A percentile compares a stretch with the other conserved stretches of the same genome.
These are phyloP conservation scores for Drosophila emarginata DNA, from an alignment of 2,888 invertebrate genomes.

Conservation along the genomic window DNA sequence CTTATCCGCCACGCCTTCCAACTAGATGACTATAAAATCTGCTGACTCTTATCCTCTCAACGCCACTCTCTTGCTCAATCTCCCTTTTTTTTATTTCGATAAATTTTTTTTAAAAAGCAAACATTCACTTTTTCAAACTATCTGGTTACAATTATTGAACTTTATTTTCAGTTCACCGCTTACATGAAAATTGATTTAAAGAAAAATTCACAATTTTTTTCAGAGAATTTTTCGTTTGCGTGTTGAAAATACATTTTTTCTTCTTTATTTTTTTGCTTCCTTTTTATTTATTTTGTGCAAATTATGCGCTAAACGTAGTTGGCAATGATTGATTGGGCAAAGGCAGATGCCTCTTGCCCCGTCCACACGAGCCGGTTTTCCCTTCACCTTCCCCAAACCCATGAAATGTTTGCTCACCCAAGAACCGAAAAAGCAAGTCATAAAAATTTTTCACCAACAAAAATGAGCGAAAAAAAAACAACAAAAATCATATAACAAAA, in stretches of 20 bases:
- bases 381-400: neutral
- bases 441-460: constrained; percentile 69
- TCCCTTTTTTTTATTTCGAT: neutral
- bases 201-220: neutral
- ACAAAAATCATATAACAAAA: constrained; percentile 32
- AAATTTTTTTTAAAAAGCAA: too few species aligned
- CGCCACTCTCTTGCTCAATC: too few species aligned
- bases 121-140: neutral
- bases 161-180: neutral
- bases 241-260: constrained; percentile 10
- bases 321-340: constrained; percentile 69
- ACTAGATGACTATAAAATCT: neutral
- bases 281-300: constrained; percentile 47
- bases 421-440: constrained; percentile 66
- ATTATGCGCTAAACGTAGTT: constrained; percentile 67
- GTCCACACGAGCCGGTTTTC: neutral
- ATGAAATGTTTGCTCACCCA: constrained; percentile 1
- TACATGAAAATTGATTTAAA: neutral
- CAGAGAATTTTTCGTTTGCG: constrained; percentile 1
- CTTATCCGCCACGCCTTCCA: neutral
- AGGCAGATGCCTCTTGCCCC: neutral
- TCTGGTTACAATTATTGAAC: neutral
- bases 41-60: neutral
- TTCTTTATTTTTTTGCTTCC: neutral
- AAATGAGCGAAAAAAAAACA: constrained; percentile 26